phyloP scores from a whole-genome alignment of 2,113 vertebrate genomes.

The Hepsetus odoe region DNA sequence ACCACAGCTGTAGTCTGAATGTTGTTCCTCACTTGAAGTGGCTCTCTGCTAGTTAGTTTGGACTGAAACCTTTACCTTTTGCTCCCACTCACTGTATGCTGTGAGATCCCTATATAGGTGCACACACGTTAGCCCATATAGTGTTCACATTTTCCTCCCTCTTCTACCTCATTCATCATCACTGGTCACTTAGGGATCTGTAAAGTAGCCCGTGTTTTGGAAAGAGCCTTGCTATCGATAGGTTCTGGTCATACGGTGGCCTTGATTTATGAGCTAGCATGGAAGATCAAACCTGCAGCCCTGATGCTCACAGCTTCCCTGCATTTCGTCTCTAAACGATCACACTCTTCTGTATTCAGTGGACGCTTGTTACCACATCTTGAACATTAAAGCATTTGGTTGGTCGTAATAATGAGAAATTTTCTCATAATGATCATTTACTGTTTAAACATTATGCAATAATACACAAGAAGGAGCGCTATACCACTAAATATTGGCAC shows the following conservation, averaged over 20 bases:
- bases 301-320: background rate
- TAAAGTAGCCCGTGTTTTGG: background rate
- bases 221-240: background rate
- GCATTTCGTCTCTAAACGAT: background rate
- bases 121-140: background rate
- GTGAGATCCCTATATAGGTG: background rate
- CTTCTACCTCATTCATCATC: background rate
- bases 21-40: too few relatives aligned
- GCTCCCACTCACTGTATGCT: background rate
- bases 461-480: too few relatives aligned
- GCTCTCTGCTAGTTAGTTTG: too few relatives aligned
- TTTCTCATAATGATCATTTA: background rate
- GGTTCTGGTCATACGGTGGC: background rate
- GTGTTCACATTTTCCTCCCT: background rate
- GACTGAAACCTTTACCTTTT: background rate
- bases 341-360: background rate
- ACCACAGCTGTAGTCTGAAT: too few relatives aligned
- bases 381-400: background rate
- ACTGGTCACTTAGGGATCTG: background rate
- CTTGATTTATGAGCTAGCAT: background rate
- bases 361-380: background rate
- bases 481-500: too few relatives aligned
- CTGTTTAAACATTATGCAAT: too few relatives aligned
- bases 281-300: background rate
- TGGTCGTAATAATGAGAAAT: too few relatives aligned